Percentiles rank a stretch among this genome's conserved stretches.
Evolutionary conservation across 92 coral and sea anemone species (phyloP).

Genomic region (Montipora capitata): DNA sequence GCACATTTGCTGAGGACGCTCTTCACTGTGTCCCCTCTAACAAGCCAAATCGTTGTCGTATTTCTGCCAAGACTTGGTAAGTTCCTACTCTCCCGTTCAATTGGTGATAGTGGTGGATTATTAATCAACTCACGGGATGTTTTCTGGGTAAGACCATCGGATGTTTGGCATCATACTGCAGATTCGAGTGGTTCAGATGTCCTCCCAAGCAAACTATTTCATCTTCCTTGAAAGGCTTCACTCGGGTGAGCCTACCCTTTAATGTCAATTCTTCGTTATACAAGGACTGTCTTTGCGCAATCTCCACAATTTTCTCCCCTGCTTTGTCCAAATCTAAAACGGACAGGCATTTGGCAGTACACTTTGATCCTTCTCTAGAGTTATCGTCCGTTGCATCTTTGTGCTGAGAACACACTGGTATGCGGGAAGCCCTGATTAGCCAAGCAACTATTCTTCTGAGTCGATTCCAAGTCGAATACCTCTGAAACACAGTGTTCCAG

Average conservation of each 20-base stretch:
- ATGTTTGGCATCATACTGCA: slow-evolving; percentile 60
- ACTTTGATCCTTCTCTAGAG: background rate
- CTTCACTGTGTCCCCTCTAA: slow-evolving; percentile 56
- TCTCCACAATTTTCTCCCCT: slow-evolving; percentile 46
- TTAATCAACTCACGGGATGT: slow-evolving; percentile 47
- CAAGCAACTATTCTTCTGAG: slow-evolving; percentile 70
- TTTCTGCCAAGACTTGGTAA: slow-evolving; percentile 59
- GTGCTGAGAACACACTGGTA: background rate
- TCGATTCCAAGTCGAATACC: slow-evolving; percentile 75
- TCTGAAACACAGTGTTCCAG: slow-evolving; percentile 55
- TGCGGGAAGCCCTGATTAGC: slow-evolving; percentile 31
- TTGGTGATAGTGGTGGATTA: slow-evolving; percentile 45
- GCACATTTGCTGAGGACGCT: slow-evolving; percentile 53
- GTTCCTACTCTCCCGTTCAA: slow-evolving; percentile 62
- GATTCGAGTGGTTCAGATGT: slow-evolving; percentile 40
- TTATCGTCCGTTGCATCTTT: too few relatives aligned
- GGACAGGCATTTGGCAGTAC: background rate
- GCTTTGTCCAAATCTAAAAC: slow-evolving; percentile 33
- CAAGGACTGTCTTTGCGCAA: too few relatives aligned
- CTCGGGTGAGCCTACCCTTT: too few relatives aligned
- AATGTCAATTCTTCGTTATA: too few relatives aligned
- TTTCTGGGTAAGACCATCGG: background rate
- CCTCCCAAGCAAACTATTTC: slow-evolving; percentile 64
- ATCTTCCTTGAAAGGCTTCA: slow-evolving; percentile 56
- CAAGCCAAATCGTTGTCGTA: slow-evolving; percentile 63